Percentiles rank a stretch among this genome's conserved stretches.
Conservation (phyloP, 2,113 vertebrate genomes). For the Neomonachus schauinslandi region DNA sequence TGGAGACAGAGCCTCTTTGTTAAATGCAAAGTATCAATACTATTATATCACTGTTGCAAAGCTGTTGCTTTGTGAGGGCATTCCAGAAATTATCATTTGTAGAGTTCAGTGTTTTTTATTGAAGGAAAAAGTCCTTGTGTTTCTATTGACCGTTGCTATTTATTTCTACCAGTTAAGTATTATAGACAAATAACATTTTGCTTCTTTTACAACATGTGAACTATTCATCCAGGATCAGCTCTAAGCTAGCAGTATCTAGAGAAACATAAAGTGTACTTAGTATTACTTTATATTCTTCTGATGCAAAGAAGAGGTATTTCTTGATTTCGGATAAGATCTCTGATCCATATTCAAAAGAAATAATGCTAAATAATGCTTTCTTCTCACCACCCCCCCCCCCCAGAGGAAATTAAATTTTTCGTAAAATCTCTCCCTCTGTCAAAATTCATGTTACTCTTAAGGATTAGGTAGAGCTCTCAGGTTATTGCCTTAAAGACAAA, state of each 20-base stretch:
- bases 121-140: neutral
- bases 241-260: neutral
- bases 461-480: conserved; percentile 78
- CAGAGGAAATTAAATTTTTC: conserved; percentile 77
- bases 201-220: neutral
- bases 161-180: conserved; percentile 25
- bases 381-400: neutral
- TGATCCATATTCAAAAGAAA: conserved; percentile 54
- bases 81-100: neutral
- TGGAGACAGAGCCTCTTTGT: neutral
- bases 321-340: conserved; percentile 54
- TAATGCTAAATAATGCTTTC: conserved; percentile 12
- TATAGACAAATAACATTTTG: neutral
- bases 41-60: neutral
- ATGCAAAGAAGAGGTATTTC: conserved; percentile 62
- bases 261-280: neutral
- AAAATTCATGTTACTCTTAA: conserved; percentile 76
- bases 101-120: neutral
- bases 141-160: neutral
- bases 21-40: neutral
- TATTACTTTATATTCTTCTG: conserved; percentile 58
- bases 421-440: conserved; percentile 71
- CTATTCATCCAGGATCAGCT: neutral
- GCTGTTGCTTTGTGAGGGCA: neutral
- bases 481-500: conserved; percentile 74